These are phyloP conservation scores for Threskiornis aethiopicus DNA, from an alignment of 2,797 vertebrate genomes.

Conservation along the genomic window DNA sequence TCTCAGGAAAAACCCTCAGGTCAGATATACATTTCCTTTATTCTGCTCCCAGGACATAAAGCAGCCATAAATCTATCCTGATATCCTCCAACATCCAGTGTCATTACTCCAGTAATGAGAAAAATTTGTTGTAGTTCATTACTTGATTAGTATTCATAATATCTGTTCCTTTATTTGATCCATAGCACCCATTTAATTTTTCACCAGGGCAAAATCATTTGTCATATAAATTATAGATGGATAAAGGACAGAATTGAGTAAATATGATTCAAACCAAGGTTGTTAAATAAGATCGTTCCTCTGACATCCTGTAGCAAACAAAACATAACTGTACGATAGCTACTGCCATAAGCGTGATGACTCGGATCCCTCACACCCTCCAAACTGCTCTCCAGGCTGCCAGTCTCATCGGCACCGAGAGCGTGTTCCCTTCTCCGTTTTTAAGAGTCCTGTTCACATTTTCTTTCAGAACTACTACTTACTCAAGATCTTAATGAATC, in stretches of 20 bases:
- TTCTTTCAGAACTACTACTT: background rate
- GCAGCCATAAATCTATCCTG: background rate
- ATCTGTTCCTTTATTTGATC: background rate
- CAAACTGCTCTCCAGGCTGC: background rate
- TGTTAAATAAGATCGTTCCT: background rate
- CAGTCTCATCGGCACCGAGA: accelerated
- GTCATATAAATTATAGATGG: background rate
- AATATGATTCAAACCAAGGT: background rate
- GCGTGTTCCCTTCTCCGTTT: accelerated
- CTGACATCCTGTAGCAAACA: background rate
- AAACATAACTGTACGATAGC: too few relatives aligned
- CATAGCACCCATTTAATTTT: background rate
- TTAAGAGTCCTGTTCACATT: background rate
- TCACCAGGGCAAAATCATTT: background rate
- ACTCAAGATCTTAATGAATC: background rate
- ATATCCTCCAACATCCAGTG: background rate
- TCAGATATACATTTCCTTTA: background rate
- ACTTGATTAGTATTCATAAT: background rate
- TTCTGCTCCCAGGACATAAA: background rate
- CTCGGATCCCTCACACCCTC: background rate
- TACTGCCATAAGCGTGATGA: accelerated
- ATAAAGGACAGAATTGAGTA: background rate
- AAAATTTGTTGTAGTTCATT: background rate
- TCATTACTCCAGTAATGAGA: background rate
- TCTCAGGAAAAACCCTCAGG: background rate